Base-by-base conservation (phyloP, 2,113 vertebrate genomes). In the Pachypanchax playfairii region DNA sequence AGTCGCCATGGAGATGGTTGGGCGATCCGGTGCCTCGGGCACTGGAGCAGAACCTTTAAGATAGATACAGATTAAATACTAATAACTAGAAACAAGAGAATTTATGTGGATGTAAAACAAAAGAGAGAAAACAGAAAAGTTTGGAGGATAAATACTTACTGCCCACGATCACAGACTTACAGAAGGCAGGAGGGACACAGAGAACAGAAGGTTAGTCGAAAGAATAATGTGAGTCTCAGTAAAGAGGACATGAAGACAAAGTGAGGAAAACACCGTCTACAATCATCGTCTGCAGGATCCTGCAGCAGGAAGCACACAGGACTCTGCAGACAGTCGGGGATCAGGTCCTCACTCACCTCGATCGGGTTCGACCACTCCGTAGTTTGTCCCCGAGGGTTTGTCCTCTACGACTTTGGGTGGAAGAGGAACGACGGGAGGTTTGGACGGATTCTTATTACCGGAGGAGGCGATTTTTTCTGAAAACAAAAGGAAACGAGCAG, bases 21-120 rank as follows among this genome's bases (percentile, higher is more conserved):
- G 96, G 0, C 96, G 91, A 73, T 98, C 96, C 0, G 97, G 97
- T 7, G 96, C 97, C 79, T 98, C 97, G 10, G 96, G 96, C 7
- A 98, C 96, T 96, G 83, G 38, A 18, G 28, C 36, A 0, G 4
- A 33, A 21, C n/a, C 24, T 48, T 48, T 48, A 26, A 2, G 15
- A 20, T 18, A 51, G n/a, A 9, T 20, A n/a, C 17, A 10, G 6
- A 20, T 10, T 9, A 42, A 42, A 42, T 10, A 49, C 28, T 17
- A 29, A 17, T n/a, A 77, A 61, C 22, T 44, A 1, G 65, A 47
- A 64, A n/a, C 48, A 17, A 61, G 47, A 3, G 25, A 25, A 8
- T 35, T 35, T 12, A 4, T 2, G 33, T 8, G 33, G 13, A 35
- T 9, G 15, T 29, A 28, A 41, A 33, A 36, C 38, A 44, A 63